A percentile compares a stretch with the other conserved stretches of the same genome.
phyloP scores from a whole-genome alignment of 2,888 invertebrate genomes.

The Apamea sordens region DNA sequence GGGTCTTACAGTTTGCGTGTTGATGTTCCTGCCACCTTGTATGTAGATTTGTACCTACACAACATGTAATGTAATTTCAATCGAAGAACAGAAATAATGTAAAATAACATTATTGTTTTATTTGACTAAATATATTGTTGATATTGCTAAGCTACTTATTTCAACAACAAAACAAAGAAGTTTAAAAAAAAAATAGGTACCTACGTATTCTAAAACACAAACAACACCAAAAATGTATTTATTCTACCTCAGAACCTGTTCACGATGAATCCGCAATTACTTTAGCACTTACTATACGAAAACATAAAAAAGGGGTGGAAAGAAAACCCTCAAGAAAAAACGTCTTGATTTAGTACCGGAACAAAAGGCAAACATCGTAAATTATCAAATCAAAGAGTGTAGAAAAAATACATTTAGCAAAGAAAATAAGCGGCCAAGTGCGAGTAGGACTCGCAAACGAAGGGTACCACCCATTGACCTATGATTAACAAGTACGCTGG shows the following conservation, averaged over 20 bases:
- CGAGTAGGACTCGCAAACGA: neutral
- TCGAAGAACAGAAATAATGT: neutral
- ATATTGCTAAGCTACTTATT: no score
- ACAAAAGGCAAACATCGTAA: slow-evolving; percentile 69
- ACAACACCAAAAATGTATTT: neutral
- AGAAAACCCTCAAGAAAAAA: slow-evolving; percentile 26
- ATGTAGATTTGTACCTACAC: neutral
- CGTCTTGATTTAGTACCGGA: slow-evolving; percentile 65
- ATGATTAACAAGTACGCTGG: no score
- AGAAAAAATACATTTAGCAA: slow-evolving; percentile 38
- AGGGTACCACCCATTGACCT: neutral
- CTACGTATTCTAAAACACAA: neutral
- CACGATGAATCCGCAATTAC: slow-evolving; percentile 31
- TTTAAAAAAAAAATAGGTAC: neutral
- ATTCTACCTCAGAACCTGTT: neutral
- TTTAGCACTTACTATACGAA: slow-evolving; percentile 41
- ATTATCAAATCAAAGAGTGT: slow-evolving; percentile 70
- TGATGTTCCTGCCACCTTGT: no score
- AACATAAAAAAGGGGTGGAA: slow-evolving; percentile 35
- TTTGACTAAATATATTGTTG: neutral
- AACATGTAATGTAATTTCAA: neutral
- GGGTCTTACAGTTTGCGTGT: no score
- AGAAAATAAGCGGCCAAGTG: neutral
- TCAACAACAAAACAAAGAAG: neutral
- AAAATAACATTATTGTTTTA: neutral